Evolutionary conservation across 2,888 invertebrate genomes (phyloP), one percentile per base, ranked within the genome.

Genomic region (Hyposoter dolosus): DNA sequence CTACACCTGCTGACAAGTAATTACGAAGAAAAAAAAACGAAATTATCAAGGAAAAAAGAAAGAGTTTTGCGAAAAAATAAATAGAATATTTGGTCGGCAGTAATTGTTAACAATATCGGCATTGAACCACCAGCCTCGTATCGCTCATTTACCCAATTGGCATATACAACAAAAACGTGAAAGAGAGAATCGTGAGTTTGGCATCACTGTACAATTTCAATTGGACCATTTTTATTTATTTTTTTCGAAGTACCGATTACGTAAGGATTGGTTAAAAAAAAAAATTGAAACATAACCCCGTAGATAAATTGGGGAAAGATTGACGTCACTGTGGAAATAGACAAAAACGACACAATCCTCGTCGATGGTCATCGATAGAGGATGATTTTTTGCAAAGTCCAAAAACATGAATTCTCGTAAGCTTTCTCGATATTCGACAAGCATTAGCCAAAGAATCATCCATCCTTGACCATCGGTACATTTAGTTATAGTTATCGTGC

Each of bases 141-240:
- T 92, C 23, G 35, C 45, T 76, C 91, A 90, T 88, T 83, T 89
- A 68, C 68, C 88, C 88, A 91, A 92, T 93, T 93, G 92, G 91
- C 91, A 91, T 84, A 45, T 19, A 56, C 15, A 32, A 56, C 15
- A 89, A 89, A 81, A 90, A 90, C 90, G 90, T 88, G 89, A 87
- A 90, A 90, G 88, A 90, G 89, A 90, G 85, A 90, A 91, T 88
- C 91, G 91, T 90, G 90, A 92, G 93, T 93, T 93, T 93, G 94
- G 92, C 93, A 94, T 94, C 91, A 90, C 93, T 94, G 93, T 93
- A 92, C 93, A 93, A 90, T 90, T 89, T 88, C 86, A 43, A 82
- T 86, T 75, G 75, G 68, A 81, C 71, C 60, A 50, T n/a, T 28
- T 72, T 28, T 72, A 10, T 66, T 65, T n/a, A 15, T 69, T 47